phyloP scores from a whole-genome alignment of 2,888 invertebrate genomes.

The Melolontha melolontha region DNA sequence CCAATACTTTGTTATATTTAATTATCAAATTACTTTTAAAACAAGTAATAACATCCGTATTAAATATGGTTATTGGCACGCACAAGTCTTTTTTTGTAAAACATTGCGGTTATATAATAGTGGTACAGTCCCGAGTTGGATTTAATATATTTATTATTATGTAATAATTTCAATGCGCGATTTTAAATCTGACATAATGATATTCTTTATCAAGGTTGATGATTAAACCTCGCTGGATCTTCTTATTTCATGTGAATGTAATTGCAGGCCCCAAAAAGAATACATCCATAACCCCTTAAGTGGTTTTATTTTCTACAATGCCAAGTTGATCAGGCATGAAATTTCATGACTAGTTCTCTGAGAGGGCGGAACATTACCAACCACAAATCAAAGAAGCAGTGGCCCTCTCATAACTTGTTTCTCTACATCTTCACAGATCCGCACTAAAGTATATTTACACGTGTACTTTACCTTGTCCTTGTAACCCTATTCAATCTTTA shows the following conservation, averaged over 20 bases:
- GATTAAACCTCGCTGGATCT: slow-evolving; percentile 4
- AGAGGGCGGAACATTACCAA: slow-evolving; percentile 62
- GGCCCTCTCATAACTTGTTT: slow-evolving; percentile 61
- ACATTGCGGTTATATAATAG: not conserved
- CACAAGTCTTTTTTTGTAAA: too few relatives aligned
- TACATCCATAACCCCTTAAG: slow-evolving; percentile 46
- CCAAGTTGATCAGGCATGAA: slow-evolving; percentile 55
- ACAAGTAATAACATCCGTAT: too few relatives aligned
- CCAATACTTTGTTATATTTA: too few relatives aligned
- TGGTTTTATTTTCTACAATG: slow-evolving; percentile 52
- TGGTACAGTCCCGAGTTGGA: not conserved
- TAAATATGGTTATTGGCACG: too few relatives aligned
- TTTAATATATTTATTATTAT: slow-evolving; percentile 3
- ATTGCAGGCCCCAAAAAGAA: slow-evolving; percentile 40
- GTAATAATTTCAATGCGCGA: slow-evolving; percentile 8
- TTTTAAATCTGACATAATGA: slow-evolving; percentile 10
- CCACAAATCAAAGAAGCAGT: slow-evolving; percentile 63
- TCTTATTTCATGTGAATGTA: slow-evolving; percentile 30
- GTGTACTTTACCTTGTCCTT: too few relatives aligned
- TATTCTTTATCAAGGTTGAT: slow-evolving; percentile 17
- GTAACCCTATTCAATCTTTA: too few relatives aligned
- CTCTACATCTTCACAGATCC: slow-evolving; percentile 54
- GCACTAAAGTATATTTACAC: slow-evolving; percentile 36
- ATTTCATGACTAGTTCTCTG: slow-evolving; percentile 55
- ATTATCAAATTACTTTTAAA: too few relatives aligned